Base-by-base conservation (phyloP, 1,140 invertebrate species). In the Drosophila equinoxialis region DNA sequence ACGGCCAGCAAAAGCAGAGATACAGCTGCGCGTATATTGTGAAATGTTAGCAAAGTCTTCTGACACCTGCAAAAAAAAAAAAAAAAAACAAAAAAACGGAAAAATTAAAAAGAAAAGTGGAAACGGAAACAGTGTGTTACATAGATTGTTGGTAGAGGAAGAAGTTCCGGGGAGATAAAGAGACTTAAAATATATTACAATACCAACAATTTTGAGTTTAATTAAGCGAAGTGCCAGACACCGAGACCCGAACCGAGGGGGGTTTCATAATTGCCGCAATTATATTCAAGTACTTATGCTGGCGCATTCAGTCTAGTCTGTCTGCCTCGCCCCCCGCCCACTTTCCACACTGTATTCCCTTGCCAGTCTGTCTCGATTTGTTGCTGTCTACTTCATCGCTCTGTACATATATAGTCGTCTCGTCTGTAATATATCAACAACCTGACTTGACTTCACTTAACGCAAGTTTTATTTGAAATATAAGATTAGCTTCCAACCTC, bases 21-120 rank as follows among this genome's bases (percentile, higher is more conserved):
- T 37, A 81, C 61, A 26, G 77, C 78, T 62, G 90, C 84, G 41
- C 91, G 87, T 71, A 79, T 70, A 91, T 92, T 92, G 72, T 92
- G 91, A 73, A 91, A 92, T 71, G 77, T 77, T 58, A 91, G 67
- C 68, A 92, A 67, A 75, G 81, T 91, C 81, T 84, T 85, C 78
- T 91, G 81, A 61, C 90, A 84, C 54, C 91, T 92, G 77, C 48
- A 81, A 74, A 26, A 48, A 17, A 11, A 51, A 23, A 51, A 51
- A 39, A 39, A 1, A 39, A 3, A 17, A 17, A 17, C 48, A 81
- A 74, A 26, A 48, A 20, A 11, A 51, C 3, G 26, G 26, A 30
- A 37, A 39, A 39, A 39, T 20, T 3, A 51, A 51, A 51, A 20
- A 70, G 23, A 74, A 74, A 57, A 68, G 58, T 65, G 35, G 3